Evolutionary conservation across 2,113 vertebrate species (phyloP), one percentile per base, ranked within the genome.

Genomic region (Toxotes jaculatrix): DNA sequence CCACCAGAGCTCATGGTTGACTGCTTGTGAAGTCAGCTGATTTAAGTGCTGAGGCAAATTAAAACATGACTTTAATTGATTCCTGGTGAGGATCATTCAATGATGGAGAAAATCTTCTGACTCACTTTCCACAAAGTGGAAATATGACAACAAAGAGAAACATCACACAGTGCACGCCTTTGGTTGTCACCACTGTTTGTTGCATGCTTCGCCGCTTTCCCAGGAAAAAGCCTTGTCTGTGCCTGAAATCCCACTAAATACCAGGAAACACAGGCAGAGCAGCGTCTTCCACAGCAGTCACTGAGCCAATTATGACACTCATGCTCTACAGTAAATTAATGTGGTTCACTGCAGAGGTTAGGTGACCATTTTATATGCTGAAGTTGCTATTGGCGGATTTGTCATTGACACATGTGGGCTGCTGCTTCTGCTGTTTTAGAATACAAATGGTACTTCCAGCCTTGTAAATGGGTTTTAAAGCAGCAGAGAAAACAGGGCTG

Each of bases 321-420:
- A 13, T 4, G 21, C 47, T 77, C 27, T 7, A n/a, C 56, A 61
- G 55, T 74, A 38, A 81, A 80, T 73, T 0, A 77, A 77, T 79
- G 83, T 34, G 65, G 84, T 86, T 75, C 23, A 60, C 49, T 60
- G 34, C 31, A 80, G 79, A 89, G 79, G 87, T 87, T 90, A 72
- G 56, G 49, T 78, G 70, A 87, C 84, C 57, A 74, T 82, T 86
- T 90, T 61, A 85, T 83, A 45, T 68, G 74, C 77, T 81, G 47
- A 83, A 77, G 68, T 66, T 77, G 56, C 40, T 80, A 77, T 78
- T 61, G 70, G 87, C 61, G 10, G 76, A 68, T 91, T 89, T 87
- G 80, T 89, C 89, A 85, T 14, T 70, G 60, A 86, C 82, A 85
- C 77, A 32, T 80, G 85, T 69, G 76, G 68, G 65, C 53, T 60